Percentiles rank a stretch among this genome's conserved stretches.
Evolutionary conservation across 2,888 invertebrate species (phyloP).

Genomic region (Augiades crinisus): DNA sequence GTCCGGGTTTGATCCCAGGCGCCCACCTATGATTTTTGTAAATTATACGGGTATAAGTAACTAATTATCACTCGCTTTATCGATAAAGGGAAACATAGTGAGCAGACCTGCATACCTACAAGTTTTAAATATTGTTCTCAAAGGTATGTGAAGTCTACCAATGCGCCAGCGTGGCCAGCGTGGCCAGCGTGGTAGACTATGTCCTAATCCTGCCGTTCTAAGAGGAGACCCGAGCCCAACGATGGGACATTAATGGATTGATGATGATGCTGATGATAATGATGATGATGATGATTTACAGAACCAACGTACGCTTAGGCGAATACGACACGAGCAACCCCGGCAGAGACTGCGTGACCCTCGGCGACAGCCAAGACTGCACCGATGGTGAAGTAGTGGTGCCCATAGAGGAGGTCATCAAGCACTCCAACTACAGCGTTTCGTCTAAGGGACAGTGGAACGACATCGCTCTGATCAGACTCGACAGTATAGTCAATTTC

Average conservation of each 20-base stretch:
- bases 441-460: conserved; percentile 35
- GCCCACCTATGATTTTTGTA: too few species aligned
- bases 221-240: not conserved
- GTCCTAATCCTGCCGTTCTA: not conserved
- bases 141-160: not conserved
- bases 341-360: conserved; percentile 57
- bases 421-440: conserved; percentile 61
- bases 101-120: too few species aligned
- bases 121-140: conserved; percentile 1
- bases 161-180: too few species aligned
- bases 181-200: too few species aligned
- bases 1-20: too few species aligned
- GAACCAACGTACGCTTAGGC: conserved; percentile 57
- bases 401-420: conserved; percentile 55
- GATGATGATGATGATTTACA: too few species aligned
- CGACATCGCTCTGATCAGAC: conserved; percentile 72
- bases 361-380: conserved; percentile 55
- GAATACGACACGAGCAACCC: conserved; percentile 63
- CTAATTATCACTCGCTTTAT: too few species aligned
- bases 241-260: not conserved
- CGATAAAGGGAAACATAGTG: too few species aligned
- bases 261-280: too few species aligned
- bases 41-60: too few species aligned
- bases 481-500: conserved; percentile 37
- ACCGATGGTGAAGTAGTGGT: conserved; percentile 56